These are phyloP conservation scores for Gila robusta DNA, from an alignment of 2,797 vertebrate species.

Conservation along the genomic window DNA sequence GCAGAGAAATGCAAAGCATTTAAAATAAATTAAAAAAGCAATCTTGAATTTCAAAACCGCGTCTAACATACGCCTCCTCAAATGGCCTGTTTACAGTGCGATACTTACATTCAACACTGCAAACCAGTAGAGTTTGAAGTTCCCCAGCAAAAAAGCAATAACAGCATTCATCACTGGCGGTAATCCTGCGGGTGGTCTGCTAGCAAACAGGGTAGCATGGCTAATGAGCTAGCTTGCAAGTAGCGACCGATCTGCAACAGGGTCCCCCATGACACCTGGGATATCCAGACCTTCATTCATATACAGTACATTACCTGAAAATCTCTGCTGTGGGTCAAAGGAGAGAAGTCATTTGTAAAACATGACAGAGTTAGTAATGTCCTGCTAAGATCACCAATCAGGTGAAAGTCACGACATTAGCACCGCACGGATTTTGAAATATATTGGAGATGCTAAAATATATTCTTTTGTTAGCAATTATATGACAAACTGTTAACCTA, in stretches of 20 bases:
- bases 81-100: background rate
- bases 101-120: background rate
- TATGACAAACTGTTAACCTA: background rate
- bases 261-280: constrained; percentile 12
- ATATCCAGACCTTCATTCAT: constrained; percentile 32
- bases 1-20: background rate
- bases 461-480: background rate
- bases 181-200: constrained; percentile 38
- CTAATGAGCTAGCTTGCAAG: constrained; percentile 35
- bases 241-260: constrained; percentile 16
- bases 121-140: background rate
- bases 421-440: background rate
- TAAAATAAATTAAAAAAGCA: too few species aligned
- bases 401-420: background rate
- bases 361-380: constrained; percentile 42
- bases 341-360: constrained; percentile 32
- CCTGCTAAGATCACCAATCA: background rate
- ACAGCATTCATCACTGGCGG: constrained; percentile 41
- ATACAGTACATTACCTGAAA: constrained; percentile 20
- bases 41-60: background rate
- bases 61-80: background rate
- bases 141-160: constrained; percentile 34
- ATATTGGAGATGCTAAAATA: background rate
- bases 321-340: constrained; percentile 36
- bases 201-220: constrained; percentile 15